Conservation (phyloP, 2,113 vertebrate species). For the Riparia riparia region DNA sequence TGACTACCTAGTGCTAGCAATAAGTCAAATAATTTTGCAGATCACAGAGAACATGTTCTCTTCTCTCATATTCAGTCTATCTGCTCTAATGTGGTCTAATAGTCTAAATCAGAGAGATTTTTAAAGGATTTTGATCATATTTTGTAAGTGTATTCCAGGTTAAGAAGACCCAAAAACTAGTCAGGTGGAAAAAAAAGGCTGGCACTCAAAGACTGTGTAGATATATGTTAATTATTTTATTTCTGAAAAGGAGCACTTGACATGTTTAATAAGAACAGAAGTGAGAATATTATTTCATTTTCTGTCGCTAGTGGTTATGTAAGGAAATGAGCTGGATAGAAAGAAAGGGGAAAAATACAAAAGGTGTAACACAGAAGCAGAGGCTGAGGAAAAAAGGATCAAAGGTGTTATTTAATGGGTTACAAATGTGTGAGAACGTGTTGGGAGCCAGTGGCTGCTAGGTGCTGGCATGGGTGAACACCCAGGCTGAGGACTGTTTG, state of each 20-base stretch:
- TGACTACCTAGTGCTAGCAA: neutral
- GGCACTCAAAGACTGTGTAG: neutral
- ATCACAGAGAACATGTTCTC: neutral
- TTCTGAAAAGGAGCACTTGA: neutral
- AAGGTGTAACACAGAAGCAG: neutral
- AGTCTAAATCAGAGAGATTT: neutral
- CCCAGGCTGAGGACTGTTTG: neutral
- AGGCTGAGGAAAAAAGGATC: neutral
- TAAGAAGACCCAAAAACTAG: neutral
- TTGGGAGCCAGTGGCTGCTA: neutral
- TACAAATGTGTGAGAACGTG: neutral
- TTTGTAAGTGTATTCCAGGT: neutral
- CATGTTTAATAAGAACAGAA: neutral
- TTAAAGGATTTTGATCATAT: neutral
- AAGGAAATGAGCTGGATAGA: neutral
- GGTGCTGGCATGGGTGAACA: neutral
- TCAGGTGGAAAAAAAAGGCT: neutral
- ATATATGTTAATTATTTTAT: neutral
- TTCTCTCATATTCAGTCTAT: neutral
- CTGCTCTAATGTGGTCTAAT: neutral
- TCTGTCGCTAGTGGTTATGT: neutral
- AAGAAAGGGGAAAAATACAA: neutral
- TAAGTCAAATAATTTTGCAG: neutral
- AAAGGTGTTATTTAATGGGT: neutral
- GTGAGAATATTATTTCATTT: neutral